Base-by-base conservation (phyloP, 2,797 vertebrate species). In the Sternotherus odoratus region DNA sequence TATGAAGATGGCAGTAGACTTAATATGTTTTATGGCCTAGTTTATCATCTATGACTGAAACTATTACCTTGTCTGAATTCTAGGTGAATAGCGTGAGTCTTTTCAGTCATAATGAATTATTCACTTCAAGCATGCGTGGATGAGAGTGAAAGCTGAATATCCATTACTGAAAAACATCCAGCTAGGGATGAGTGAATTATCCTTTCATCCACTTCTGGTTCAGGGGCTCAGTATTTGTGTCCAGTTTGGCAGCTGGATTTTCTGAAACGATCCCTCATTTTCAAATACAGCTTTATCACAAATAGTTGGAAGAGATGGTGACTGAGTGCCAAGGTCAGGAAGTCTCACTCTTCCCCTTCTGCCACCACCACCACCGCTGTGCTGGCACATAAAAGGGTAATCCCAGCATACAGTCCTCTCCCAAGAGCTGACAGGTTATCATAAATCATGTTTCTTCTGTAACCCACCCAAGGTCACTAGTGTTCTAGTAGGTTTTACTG, bases 41-140 rank as follows among this genome's bases (percentile, higher is more conserved):
- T 96, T 96, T 95, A 96, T 94, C 91, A 96, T 96, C 88, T 88
- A 63, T 86, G 94, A 94, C 91, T 92, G 92, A 84, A 92, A 94
- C 87, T 95, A 95, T 91, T 86, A 81, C 72, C 33, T 54, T 90
- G 60, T 82, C 56, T 83, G 50, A 92, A 96, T 95, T 96, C 85
- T 91, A 79, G 46, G 48, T 91, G 66, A 72, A 83, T 21, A 77
- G 72, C 43, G 16, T 74, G 94, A 87, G 12, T 77, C 54, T 86
- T 36, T 88, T 90, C 39, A 91, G 33, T 28, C 60, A 49, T 43
- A 95, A 94, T 96, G 95, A 91, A 95, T 92, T 89, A 91, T 95
- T 95, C 11, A 96, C 84, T 94, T 91, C 92, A 60, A 82, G 28
- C 13, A 84, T 79, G 83, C 82, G 78, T 89, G 93, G 91, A 86